Evolutionary conservation across 2,888 invertebrate genomes (phyloP), one percentile per base, ranked within the genome.

Genomic region (Chalcosyrphus nemorum): DNA sequence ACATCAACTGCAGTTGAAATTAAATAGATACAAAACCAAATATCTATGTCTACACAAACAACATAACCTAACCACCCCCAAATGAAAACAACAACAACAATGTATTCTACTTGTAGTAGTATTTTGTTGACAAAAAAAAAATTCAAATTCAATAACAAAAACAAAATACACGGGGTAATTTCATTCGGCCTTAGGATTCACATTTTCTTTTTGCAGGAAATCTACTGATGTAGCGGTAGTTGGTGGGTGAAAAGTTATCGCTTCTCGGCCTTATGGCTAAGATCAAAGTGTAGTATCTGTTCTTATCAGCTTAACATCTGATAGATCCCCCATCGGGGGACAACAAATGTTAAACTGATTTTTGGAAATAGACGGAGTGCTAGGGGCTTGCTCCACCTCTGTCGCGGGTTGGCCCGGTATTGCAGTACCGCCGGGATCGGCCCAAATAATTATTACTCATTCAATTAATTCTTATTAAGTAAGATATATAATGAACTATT

Each of bases 221-320:
- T 41, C 54, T 35, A 17, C n/a, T 32, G 0, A 75, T 61, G 38
- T 81, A 63, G 29, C 11, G 35, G 70, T 15, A 4, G 2, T 0
- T 0, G 0, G 0, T 7, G 0, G n/a, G n/a, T n/a, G n/a, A n/a
- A n/a, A 2, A 81, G 87, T 87, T 89, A 92, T 92, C 92, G 92
- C 92, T 92, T 92, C 92, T 92, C 92, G 92, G 92, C 92, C 92
- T 92, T 90, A 91, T 92, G 93, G 93, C 93, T 93, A 93, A 93
- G 93, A 93, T 93, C 93, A 93, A 93, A 93, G 93, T 93, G 93
- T 93, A 93, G 93, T 93, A 93, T 94, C 93, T 94, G 93, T 94
- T 94, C 93, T 94, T 94, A 93, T 94, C 93, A 94, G 94, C 93
- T 94, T 94, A 94, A 94, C 93, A 94, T 94, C 93, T 94, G 93